These are phyloP conservation scores for Ditula angustiorana DNA, from an alignment of 2,888 invertebrate species.

Conservation along the genomic window DNA sequence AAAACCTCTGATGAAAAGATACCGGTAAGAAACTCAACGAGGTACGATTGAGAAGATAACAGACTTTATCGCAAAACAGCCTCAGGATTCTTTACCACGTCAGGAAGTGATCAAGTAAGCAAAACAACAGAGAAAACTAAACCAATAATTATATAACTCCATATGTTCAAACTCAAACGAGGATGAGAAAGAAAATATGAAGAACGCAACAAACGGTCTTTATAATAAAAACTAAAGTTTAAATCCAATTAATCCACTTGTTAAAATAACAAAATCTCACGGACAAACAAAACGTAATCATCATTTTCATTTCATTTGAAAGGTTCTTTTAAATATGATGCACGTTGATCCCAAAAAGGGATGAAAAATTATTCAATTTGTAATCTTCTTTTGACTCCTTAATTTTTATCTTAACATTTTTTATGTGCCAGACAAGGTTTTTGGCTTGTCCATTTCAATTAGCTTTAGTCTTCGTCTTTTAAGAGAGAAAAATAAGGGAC, in stretches of 20 bases:
- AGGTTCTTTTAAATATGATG: neutral
- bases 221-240: too few relatives aligned
- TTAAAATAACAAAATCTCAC: neutral
- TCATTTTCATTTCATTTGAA: neutral
- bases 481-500: slow-evolving; percentile 19
- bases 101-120: too few relatives aligned
- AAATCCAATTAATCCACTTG: neutral
- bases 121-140: too few relatives aligned
- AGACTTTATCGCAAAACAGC: too few relatives aligned
- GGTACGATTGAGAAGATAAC: too few relatives aligned
- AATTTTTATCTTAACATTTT: slow-evolving; percentile 31
- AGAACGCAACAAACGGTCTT: too few relatives aligned
- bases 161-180: too few relatives aligned
- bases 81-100: too few relatives aligned
- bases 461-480: slow-evolving; percentile 19
- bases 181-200: too few relatives aligned
- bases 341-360: slow-evolving; percentile 30
- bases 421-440: slow-evolving; percentile 6
- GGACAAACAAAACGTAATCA: neutral
- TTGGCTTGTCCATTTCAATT: slow-evolving; percentile 18
- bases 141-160: too few relatives aligned
- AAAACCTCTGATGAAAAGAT: too few relatives aligned
- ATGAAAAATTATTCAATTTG: slow-evolving; percentile 36
- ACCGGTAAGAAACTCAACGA: too few relatives aligned
- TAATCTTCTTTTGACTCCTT: slow-evolving; percentile 32